Conservation (phyloP, 1,140 invertebrate genomes). For the Drosophila sechellia region DNA sequence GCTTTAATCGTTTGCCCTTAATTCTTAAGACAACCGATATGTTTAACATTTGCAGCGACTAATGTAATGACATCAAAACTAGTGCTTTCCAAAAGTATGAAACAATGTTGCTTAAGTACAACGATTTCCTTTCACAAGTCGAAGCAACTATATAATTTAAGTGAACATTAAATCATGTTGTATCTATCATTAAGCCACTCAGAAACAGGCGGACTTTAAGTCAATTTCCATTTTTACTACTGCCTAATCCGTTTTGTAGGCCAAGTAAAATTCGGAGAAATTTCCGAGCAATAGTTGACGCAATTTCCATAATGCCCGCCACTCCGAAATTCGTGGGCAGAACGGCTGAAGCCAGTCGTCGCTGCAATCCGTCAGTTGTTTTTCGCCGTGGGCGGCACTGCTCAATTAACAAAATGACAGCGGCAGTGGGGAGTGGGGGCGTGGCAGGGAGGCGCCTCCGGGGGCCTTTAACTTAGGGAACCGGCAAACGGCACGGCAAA, state of each 20-base stretch:
- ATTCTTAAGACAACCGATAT: too few relatives aligned
- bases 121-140: too few relatives aligned
- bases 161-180: too few relatives aligned
- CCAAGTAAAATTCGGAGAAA: neutral
- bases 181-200: too few relatives aligned
- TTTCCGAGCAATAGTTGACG: conserved; percentile 8
- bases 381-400: conserved; percentile 61
- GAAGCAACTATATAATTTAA: too few relatives aligned
- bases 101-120: too few relatives aligned
- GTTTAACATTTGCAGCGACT: too few relatives aligned
- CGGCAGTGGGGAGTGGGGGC: neutral
- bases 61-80: too few relatives aligned
- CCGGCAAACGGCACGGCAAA: conserved; percentile 46
- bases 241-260: neutral
- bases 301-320: conserved; percentile 19
- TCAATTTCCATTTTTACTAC: neutral
- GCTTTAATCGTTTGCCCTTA: neutral
- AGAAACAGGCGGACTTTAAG: too few relatives aligned
- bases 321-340: neutral
- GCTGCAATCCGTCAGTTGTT: conserved; percentile 42
- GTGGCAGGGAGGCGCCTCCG: neutral
- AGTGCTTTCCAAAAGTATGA: too few relatives aligned
- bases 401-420: conserved; percentile 77
- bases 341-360: conserved; percentile 9
- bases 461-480: conserved; percentile 6